A percentile compares a stretch with the other conserved stretches of the same genome.
These are phyloP conservation scores for Drosophila ezoana DNA, from an alignment of 2,888 invertebrate genomes.

Conservation along the genomic window DNA sequence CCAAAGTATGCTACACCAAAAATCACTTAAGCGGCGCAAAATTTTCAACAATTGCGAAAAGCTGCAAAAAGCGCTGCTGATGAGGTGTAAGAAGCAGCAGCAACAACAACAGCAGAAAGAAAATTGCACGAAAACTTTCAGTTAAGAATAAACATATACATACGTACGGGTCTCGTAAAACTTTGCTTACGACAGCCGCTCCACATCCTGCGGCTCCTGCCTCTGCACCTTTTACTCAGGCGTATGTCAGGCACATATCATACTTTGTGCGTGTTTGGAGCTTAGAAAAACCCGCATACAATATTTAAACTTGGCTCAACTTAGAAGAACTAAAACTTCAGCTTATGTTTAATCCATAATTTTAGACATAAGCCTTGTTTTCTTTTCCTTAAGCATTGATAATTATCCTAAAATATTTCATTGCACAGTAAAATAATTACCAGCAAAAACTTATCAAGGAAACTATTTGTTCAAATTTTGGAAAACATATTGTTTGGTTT, in stretches of 20 bases:
- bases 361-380: background rate
- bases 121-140: constrained; percentile 59
- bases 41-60: constrained; percentile 60
- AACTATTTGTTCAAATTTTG: no score
- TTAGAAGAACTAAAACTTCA: background rate
- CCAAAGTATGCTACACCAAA: constrained; percentile 68
- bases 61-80: constrained; percentile 44
- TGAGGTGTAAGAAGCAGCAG: constrained; percentile 33
- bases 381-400: no score
- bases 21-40: constrained; percentile 71
- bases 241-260: constrained; percentile 16
- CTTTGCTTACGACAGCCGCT: constrained; percentile 45
- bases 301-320: constrained; percentile 9
- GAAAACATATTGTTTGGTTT: no score
- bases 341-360: constrained; percentile 2
- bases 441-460: no score
- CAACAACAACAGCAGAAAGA: constrained; percentile 19
- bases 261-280: constrained; percentile 12
- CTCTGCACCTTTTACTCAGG: background rate
- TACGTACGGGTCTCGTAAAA: constrained; percentile 35
- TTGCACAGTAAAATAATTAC: no score
- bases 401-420: no score
- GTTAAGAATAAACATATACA: constrained; percentile 61
- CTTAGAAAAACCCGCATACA: constrained; percentile 6
- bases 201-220: background rate